Evolutionary conservation across 2,113 vertebrate genomes (phyloP).

Genomic region (Pseudorhombus dupliciocellatus): DNA sequence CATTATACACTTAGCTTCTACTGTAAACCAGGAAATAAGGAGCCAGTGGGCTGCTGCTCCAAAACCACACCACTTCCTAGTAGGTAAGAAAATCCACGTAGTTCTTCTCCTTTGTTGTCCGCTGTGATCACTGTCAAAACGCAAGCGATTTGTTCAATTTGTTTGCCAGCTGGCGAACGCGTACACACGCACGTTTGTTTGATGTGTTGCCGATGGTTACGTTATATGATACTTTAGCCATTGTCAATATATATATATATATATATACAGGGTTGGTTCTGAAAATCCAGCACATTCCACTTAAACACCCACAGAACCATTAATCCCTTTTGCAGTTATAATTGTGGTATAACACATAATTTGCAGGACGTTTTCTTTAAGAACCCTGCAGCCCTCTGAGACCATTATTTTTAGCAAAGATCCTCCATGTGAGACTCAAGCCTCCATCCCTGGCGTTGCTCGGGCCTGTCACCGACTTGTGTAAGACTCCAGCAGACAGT

Average conservation of each 20-base stretch:
- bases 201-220: neutral
- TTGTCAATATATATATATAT: no score
- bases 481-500: neutral
- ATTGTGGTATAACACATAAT: slow-evolving; percentile 15
- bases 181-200: slow-evolving; percentile 31
- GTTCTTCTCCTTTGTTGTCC: slow-evolving; percentile 56
- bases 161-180: slow-evolving; percentile 25
- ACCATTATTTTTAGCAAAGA: neutral
- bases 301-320: neutral
- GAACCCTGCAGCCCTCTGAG: neutral
- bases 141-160: slow-evolving; percentile 5
- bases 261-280: slow-evolving; percentile 12
- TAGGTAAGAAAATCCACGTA: slow-evolving; percentile 25
- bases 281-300: neutral
- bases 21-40: slow-evolving; percentile 74
- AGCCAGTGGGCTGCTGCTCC: slow-evolving; percentile 60
- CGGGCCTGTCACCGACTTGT: neutral
- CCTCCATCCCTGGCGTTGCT: neutral
- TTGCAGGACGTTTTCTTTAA: neutral
- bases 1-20: slow-evolving; percentile 74
- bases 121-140: slow-evolving; percentile 51
- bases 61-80: slow-evolving; percentile 69
- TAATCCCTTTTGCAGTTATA: neutral
- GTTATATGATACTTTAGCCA: slow-evolving; percentile 18
- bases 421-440: neutral